Percentiles rank a stretch among this genome's conserved stretches.
phyloP scores from a whole-genome alignment of 2,113 vertebrate species.

The Actinemys pallida region DNA sequence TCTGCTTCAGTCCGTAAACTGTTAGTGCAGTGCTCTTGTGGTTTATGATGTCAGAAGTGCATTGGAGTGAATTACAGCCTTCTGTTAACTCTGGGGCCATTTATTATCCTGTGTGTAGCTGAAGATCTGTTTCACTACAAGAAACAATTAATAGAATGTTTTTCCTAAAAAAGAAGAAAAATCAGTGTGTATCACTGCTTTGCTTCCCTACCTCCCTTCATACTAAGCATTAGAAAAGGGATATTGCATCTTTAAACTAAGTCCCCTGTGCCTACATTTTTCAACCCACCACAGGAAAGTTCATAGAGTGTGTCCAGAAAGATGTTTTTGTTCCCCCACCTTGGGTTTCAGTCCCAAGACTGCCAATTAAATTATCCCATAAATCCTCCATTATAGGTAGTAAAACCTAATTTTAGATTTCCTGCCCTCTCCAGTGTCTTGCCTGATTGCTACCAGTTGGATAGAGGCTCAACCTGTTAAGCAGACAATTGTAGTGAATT shows the following conservation, averaged over 20 bases:
- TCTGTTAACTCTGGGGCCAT: conserved; percentile 14
- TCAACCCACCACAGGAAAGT: conserved; percentile 53
- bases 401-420: conserved; percentile 91
- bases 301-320: conserved; percentile 67
- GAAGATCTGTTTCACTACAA: not conserved
- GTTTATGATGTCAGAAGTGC: not conserved
- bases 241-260: conserved; percentile 45
- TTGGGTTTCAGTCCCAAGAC: conserved; percentile 79
- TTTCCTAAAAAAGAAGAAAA: conserved; percentile 7
- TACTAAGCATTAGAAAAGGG: not conserved
- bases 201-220: not conserved
- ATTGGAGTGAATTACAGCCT: conserved; percentile 2
- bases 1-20: not conserved
- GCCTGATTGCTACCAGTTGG: conserved; percentile 82
- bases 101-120: not conserved
- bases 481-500: conserved; percentile 54
- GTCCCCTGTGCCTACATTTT: conserved; percentile 59
- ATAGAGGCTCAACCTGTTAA: conserved; percentile 65
- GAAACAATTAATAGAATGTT: not conserved
- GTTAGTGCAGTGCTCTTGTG: not conserved
- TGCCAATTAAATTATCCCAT: conserved; percentile 87
- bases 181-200: not conserved
- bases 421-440: conserved; percentile 79
- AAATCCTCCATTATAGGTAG: conserved; percentile 87
- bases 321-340: conserved; percentile 78